Evolutionary conservation across 2,113 vertebrate species (phyloP), one percentile per base, ranked within the genome.

Genomic region (Sapayoa aenigma): DNA sequence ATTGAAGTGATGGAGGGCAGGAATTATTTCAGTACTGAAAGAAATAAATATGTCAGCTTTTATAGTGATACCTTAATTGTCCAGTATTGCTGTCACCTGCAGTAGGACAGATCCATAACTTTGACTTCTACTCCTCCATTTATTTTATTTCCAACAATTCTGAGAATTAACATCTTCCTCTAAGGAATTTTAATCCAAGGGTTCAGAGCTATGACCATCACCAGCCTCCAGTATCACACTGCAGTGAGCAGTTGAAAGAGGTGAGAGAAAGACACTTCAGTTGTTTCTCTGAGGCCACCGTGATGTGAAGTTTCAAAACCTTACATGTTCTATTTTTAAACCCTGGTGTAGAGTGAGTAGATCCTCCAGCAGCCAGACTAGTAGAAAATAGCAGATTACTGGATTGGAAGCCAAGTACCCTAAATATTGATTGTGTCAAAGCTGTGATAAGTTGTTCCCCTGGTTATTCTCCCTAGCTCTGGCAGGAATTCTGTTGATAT

Each of bases 401-500:
- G 87, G 84, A 94, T 91, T 93, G 87, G 81, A 84, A 85, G 95
- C 87, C 93, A 97, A 94, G 91, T 89, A 87, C 74, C 69, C 71
- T 95, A 83, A 95, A 93, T 95, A 94, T 81, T 92, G 93, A 93
- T 92, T 86, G 92, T 97, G 93, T 94, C 84, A 95, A 60, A 89
- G 74, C 69, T 82, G 78, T 89, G 94, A 95, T 91, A 96, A 93
- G 28, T 91, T 89, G 84, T 83, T 67, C 50, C 62, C 66, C 81
- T 97, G 94, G 69, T 97, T 95, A 85, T 96, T 97, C 81, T 94
- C 74, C 87, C 72, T 33, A 55, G 66, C 74, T 82, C 58, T 85
- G 81, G 66, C 46, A 87, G 82, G 84, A 96, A 76, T 97, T 94
- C 78, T 83, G 78, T 67, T 1, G 21, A 10, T 46, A 65, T 2